phyloP scores from a whole-genome alignment of 2,888 invertebrate genomes.

The Volucella inanis region DNA sequence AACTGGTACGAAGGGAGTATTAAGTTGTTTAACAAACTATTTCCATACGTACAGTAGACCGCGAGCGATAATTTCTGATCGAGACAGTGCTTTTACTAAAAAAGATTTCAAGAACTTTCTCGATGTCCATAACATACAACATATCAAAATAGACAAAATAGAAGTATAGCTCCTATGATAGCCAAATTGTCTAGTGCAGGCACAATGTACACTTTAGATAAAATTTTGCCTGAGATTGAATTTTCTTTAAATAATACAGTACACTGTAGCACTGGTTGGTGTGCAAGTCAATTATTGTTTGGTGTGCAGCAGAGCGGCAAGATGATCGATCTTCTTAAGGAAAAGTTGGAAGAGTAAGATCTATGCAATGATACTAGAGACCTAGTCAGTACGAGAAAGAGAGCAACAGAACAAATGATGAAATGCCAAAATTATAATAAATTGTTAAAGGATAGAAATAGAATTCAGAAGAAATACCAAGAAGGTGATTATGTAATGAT shows the following conservation, averaged over 20 bases:
- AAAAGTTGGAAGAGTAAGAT: slow-evolving; percentile 31
- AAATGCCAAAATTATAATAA: slow-evolving; percentile 30
- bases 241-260: slow-evolving; percentile 30
- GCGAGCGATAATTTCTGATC: slow-evolving; percentile 18
- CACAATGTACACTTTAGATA: slow-evolving; percentile 8
- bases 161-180: too few species aligned
- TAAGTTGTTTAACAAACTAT: slow-evolving; percentile 16
- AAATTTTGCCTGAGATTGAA: slow-evolving; percentile 21
- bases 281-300: slow-evolving; percentile 25
- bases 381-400: slow-evolving; percentile 18
- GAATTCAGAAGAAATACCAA: slow-evolving; percentile 14
- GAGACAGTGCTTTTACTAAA: slow-evolving; percentile 26
- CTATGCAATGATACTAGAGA: slow-evolving; percentile 16
- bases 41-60: slow-evolving; percentile 34
- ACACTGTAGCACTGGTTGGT: slow-evolving; percentile 27
- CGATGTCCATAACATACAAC: slow-evolving; percentile 3
- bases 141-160: slow-evolving; percentile 8
- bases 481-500: slow-evolving; percentile 48
- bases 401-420: slow-evolving; percentile 14
- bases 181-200: too few species aligned
- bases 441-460: slow-evolving; percentile 28
- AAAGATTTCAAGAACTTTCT: slow-evolving; percentile 1
- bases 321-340: too few species aligned
- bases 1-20: slow-evolving; percentile 5
- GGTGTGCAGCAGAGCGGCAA: slow-evolving; percentile 25